A percentile compares a stretch with the other conserved stretches of the same genome.
Conservation (phyloP, 2,888 invertebrate genomes). For the Acronicta psi region DNA sequence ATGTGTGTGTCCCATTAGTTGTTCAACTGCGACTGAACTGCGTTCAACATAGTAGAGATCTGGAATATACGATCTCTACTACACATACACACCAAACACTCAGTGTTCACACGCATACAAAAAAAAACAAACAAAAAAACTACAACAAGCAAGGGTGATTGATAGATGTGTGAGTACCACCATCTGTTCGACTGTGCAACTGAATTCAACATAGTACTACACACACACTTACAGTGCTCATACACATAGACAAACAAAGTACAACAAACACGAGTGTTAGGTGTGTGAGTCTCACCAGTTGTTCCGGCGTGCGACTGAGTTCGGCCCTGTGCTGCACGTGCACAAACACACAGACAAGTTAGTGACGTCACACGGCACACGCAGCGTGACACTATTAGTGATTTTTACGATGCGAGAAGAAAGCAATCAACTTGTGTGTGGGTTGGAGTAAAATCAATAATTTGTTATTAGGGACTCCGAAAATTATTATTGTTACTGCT, state of each 20-base stretch:
- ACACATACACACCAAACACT: not conserved
- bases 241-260: not conserved
- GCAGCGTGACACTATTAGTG: constrained; percentile 43
- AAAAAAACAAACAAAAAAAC: not conserved
- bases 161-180: constrained; percentile 73
- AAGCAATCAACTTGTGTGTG: constrained; percentile 10
- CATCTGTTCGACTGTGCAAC: constrained; percentile 82
- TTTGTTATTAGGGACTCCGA: no score
- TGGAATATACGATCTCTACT: no score
- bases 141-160: constrained; percentile 19
- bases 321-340: constrained; percentile 85
- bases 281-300: constrained; percentile 78
- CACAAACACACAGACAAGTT: constrained; percentile 74
- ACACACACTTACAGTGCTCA: constrained; percentile 5
- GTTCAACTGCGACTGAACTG: not conserved
- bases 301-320: constrained; percentile 81
- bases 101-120: no score
- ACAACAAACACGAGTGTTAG: constrained; percentile 22
- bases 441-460: not conserved
- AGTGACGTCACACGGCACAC: constrained; percentile 65
- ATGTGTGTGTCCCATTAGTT: not conserved
- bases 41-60: not conserved
- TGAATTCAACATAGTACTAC: constrained; percentile 85
- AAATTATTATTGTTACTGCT: no score
- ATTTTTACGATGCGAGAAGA: constrained; percentile 12